Evolutionary conservation across 1,140 invertebrate genomes (phyloP), one percentile per base, ranked within the genome.

Genomic region (Neodiprion lecontei): DNA sequence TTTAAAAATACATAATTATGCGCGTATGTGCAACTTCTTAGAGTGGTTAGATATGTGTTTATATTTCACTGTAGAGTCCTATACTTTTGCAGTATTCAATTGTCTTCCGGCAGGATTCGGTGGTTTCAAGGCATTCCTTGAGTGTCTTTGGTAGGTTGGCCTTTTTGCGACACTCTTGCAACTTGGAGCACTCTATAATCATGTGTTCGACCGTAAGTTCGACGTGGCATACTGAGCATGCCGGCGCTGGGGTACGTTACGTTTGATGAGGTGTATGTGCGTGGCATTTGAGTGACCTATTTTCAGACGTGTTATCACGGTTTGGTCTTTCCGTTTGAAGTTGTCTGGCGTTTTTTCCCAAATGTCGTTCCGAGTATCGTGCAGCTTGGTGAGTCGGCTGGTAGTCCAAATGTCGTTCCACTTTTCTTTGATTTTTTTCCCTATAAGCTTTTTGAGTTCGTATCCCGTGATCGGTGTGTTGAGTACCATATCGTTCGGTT

Each of bases 301-400:
- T 17, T 17, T 17, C 17, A 17, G 17, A 17, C 17, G 17, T 17
- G 72, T 49, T 17, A 76, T 9, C 12, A 72, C n/a, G 1, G 72
- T 48, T 65, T 76, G 67, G 12, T 74, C 67, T 67, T 48, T 72
- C 48, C 73, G 72, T 40, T 76, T 12, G 11, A 74, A 66, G 69
- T 65, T 21, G 14, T 69, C 69, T 68, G 48, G 3, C 40, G 14
- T 65, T 49, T 53, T 14, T 48, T 12, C 23, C 2, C 40, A 49
- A 65, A 21, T 72, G 1, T 1, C 9, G 28, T 72, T 65, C 40
- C 28, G 4, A 8, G 23, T 65, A 66, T 53, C 61, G 53, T 23
- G 65, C 10, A 53, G 10, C 50, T 53, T 53, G 1, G 50, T 53
- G 1, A 11, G 50, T 53, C 1, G 10, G 1, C 10, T 11, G 50